Percentiles rank a stretch among this genome's conserved stretches.
Conservation (phyloP, 30 jellyfish, hydroid and myxozoan genomes). For the Aurelia coerulea region DNA sequence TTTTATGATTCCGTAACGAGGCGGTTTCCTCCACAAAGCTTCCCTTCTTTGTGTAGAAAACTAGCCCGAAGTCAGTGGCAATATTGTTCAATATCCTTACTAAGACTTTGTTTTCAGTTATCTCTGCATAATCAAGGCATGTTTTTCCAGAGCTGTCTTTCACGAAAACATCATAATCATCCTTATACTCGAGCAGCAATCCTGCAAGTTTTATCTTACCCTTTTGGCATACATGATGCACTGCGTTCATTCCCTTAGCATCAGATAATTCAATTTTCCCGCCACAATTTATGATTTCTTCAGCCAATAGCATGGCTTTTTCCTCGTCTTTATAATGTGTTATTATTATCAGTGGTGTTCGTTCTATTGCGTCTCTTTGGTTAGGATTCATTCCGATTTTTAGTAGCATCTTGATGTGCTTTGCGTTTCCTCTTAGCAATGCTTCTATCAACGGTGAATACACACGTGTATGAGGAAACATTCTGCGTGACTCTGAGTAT, state of each 20-base stretch:
- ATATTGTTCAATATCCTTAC: background rate
- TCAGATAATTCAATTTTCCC: slow-evolving; percentile 39
- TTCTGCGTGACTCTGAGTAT: too few relatives aligned
- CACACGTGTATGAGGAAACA: background rate
- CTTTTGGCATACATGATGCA: slow-evolving; percentile 61
- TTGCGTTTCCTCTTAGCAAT: slow-evolving; percentile 15
- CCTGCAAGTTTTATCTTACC: background rate
- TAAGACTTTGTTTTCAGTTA: background rate
- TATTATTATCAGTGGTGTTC: slow-evolving; percentile 53
- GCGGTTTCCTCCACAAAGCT: slow-evolving; percentile 4
- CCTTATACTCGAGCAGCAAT: slow-evolving; percentile 8
- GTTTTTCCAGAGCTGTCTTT: slow-evolving; percentile 31
- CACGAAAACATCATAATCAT: slow-evolving; percentile 36
- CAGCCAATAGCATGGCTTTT: slow-evolving; percentile 37
- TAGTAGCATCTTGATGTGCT: slow-evolving; percentile 5
- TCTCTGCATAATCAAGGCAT: slow-evolving; percentile 26
- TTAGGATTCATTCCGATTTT: slow-evolving; percentile 48
- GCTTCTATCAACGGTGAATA: slow-evolving; percentile 45
- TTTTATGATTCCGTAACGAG: background rate
- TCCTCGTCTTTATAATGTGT: slow-evolving; percentile 20
- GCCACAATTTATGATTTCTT: slow-evolving; percentile 10
- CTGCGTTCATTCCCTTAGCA: slow-evolving; percentile 39
- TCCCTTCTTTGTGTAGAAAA: background rate
- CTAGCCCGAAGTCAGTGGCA: slow-evolving; percentile 21
- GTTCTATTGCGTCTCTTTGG: slow-evolving; percentile 31